These are phyloP conservation scores for Suncus etruscus DNA, from an alignment of 2,113 vertebrate species.

Conservation along the genomic window DNA sequence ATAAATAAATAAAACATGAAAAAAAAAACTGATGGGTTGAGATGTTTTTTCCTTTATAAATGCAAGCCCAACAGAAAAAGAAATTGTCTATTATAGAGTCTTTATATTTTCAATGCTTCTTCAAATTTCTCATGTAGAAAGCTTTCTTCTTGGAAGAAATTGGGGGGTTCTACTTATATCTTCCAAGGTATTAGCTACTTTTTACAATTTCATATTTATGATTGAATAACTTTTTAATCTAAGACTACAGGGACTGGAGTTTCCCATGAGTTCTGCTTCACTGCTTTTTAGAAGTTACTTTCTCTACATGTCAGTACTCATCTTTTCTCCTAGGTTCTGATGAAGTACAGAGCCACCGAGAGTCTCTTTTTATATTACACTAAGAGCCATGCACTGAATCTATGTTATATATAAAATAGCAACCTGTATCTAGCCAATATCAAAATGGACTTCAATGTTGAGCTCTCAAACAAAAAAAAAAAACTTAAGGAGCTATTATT, in stretches of 20 bases:
- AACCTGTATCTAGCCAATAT: no score
- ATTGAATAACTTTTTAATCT: conserved; percentile 6
- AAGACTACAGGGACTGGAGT: not conserved
- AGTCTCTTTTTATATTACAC: not conserved
- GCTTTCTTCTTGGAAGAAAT: not conserved
- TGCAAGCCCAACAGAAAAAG: not conserved
- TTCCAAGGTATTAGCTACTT: not conserved
- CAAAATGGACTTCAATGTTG: not conserved
- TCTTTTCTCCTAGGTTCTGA: not conserved
- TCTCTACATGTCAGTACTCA: not conserved
- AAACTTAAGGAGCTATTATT: not conserved
- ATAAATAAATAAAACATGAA: no score
- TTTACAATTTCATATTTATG: not conserved
- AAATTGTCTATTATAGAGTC: not conserved
- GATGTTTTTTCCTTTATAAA: not conserved
- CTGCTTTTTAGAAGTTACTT: not conserved
- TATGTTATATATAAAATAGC: no score
- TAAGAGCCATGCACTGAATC: not conserved
- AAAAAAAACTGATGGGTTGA: not conserved
- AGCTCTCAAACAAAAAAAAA: not conserved
- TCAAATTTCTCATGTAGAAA: not conserved
- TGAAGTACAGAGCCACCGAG: not conserved
- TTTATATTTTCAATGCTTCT: not conserved
- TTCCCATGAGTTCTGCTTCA: not conserved
- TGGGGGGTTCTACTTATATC: not conserved